phyloP scores from a whole-genome alignment of 2,797 vertebrate genomes.

The Enteromius paludinosus region DNA sequence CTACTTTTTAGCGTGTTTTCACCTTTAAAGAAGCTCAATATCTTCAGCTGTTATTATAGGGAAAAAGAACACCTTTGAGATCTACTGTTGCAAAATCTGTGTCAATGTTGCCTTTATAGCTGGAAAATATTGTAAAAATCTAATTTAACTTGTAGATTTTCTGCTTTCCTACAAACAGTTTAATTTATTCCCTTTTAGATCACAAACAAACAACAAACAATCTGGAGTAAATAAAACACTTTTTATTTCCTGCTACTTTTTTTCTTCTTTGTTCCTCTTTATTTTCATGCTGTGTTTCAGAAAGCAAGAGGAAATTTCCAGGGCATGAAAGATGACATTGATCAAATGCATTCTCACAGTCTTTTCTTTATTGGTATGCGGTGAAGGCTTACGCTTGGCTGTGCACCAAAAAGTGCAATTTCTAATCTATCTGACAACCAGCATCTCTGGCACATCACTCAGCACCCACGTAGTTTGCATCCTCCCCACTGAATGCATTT shows the following conservation, averaged over 20 bases:
- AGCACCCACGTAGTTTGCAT: constrained; percentile 70
- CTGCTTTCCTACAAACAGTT: not conserved
- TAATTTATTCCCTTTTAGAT: not conserved
- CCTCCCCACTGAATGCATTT: constrained; percentile 70
- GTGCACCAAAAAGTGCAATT: constrained; percentile 73
- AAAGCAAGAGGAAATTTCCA: constrained; percentile 13
- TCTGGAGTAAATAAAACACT: not conserved
- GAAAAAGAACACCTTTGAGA: not conserved
- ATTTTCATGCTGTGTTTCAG: constrained; percentile 6
- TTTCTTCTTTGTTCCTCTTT: not conserved
- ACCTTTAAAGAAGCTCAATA: not conserved
- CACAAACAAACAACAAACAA: not conserved
- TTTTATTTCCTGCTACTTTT: not conserved
- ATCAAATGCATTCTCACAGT: constrained; percentile 63
- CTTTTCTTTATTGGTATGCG: constrained; percentile 66
- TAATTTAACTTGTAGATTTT: not conserved
- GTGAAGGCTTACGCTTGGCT: constrained; percentile 55
- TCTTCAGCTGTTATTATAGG: not conserved
- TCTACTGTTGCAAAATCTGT: not conserved
- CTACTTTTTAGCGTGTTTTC: not conserved
- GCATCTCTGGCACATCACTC: constrained; percentile 70
- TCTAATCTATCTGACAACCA: constrained; percentile 75
- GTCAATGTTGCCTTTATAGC: not conserved
- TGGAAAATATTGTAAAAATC: not conserved
- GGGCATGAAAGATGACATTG: constrained; percentile 65